A percentile compares a stretch with the other conserved stretches of the same genome.
Conservation (phyloP, 2,797 vertebrate species). For the Pseudochirops cupreus region DNA sequence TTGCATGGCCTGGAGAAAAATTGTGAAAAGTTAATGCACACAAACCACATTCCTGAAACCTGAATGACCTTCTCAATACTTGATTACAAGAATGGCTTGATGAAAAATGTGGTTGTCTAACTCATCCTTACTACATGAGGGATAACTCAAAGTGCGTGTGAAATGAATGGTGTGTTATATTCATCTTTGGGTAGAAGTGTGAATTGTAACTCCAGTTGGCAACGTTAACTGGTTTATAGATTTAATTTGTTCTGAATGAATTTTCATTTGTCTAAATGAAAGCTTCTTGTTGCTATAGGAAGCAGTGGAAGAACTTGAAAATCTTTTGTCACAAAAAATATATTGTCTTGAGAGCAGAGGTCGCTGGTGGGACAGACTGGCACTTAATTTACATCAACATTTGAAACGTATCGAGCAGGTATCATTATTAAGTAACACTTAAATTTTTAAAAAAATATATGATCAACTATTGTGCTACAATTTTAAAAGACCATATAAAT, state of each 20-base stretch:
- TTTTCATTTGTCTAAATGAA: neutral
- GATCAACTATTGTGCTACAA: neutral
- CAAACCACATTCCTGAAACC: neutral
- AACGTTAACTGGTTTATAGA: neutral
- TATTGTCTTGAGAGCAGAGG: conserved; percentile 95
- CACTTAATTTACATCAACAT: conserved; percentile 96
- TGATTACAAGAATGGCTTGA: neutral
- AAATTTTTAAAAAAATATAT: neutral
- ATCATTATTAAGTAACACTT: neutral
- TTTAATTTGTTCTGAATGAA: neutral
- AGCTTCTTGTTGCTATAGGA: conserved; percentile 84
- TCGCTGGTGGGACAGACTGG: conserved; percentile 97
- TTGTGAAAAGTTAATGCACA: fast-evolving
- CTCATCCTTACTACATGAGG: neutral
- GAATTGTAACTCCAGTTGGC: no score
- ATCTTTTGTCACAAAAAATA: conserved; percentile 89
- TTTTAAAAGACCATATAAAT: neutral
- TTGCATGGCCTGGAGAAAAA: neutral
- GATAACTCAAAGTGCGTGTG: fast-evolving
- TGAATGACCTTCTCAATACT: fast-evolving
- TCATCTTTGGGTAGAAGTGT: neutral
- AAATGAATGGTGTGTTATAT: neutral
- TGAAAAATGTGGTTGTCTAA: neutral
- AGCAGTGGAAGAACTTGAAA: conserved; percentile 90
- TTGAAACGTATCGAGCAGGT: conserved; percentile 92